phyloP scores from a whole-genome alignment of 1,140 invertebrate species.

The Drosophila lacertosa region DNA sequence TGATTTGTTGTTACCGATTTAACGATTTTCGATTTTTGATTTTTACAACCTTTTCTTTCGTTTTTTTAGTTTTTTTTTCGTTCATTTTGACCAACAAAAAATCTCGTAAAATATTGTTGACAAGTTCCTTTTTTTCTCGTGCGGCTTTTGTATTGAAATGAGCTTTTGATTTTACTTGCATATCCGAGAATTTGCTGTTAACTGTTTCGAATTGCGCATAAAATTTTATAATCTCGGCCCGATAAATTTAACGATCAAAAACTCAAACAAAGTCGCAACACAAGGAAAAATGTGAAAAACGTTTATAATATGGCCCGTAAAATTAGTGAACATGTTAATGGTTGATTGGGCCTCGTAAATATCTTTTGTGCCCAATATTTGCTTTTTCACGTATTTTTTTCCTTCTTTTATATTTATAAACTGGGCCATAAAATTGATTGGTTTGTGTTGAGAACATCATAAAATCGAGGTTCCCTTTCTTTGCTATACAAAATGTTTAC shows the following conservation, averaged over 20 bases:
- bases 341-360: constrained; percentile 72
- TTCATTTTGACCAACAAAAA: constrained; percentile 39
- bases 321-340: constrained; percentile 82
- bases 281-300: constrained; percentile 60
- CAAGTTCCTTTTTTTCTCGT: constrained; percentile 63
- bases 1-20: constrained; percentile 37
- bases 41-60: constrained; percentile 52
- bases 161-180: constrained; percentile 65
- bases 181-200: constrained; percentile 75
- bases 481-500: background rate
- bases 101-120: constrained; percentile 81
- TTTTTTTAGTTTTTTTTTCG: too few species aligned
- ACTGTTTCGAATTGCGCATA: constrained; percentile 79
- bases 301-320: constrained; percentile 73
- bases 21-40: constrained; percentile 59
- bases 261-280: constrained; percentile 56
- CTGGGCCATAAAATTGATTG: constrained; percentile 66
- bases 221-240: constrained; percentile 73
- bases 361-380: constrained; percentile 61
- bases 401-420: constrained; percentile 42
- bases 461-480: constrained; percentile 35
- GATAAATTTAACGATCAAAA: constrained; percentile 42
- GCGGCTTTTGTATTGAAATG: constrained; percentile 73
- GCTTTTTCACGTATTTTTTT: constrained; percentile 36
- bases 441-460: constrained; percentile 72